Evolutionary conservation across 2,113 vertebrate genomes (phyloP).

Genomic region (Phalacrocorax aristotelis): DNA sequence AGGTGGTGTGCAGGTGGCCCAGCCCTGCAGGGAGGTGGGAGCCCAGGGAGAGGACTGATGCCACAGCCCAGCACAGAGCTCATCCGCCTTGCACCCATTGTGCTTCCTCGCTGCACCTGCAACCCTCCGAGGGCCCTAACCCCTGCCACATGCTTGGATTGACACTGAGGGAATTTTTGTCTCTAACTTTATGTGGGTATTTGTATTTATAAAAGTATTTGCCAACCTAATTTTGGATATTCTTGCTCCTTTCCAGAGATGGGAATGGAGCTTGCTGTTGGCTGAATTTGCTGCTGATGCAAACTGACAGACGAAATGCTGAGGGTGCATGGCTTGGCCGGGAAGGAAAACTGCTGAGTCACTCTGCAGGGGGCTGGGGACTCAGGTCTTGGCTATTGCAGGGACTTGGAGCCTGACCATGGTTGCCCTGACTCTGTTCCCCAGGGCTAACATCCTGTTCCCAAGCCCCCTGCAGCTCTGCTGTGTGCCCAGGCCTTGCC

Average conservation of each 20-base stretch:
- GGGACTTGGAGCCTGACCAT: not conserved
- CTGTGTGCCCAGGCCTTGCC: not conserved
- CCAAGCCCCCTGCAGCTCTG: not conserved
- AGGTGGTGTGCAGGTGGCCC: not conserved
- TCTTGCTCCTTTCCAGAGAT: not conserved
- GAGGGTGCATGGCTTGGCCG: fast-evolving
- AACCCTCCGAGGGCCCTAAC: not conserved
- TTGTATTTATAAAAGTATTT: not conserved
- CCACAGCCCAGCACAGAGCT: not conserved
- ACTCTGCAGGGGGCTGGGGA: not conserved
- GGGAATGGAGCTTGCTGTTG: conserved; percentile 10
- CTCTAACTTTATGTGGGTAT: not conserved
- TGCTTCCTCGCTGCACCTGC: fast-evolving
- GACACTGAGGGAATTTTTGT: not conserved
- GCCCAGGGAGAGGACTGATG: not conserved
- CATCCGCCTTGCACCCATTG: not conserved
- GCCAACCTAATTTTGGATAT: not conserved
- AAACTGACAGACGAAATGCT: not conserved
- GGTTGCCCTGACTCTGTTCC: not conserved
- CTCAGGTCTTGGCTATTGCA: not conserved
- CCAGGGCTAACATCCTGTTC: not conserved
- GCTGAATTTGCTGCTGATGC: not conserved
- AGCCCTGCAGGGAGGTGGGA: not conserved
- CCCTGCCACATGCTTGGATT: fast-evolving
- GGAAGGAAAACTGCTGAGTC: not conserved